A percentile compares a stretch with the other conserved stretches of the same genome.
Conservation (phyloP, 2,113 vertebrate genomes). For the Rissa tridactyla region DNA sequence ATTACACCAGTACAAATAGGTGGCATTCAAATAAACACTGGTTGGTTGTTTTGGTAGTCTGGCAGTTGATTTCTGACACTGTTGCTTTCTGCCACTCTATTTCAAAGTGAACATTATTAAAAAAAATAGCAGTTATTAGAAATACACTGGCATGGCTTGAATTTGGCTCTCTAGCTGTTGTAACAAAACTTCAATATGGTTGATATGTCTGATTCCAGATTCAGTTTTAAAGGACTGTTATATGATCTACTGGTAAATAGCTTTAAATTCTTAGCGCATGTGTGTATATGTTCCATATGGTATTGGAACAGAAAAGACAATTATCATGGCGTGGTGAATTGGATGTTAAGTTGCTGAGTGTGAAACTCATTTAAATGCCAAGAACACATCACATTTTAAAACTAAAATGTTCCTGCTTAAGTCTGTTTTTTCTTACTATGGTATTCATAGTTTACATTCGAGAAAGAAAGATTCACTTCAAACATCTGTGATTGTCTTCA, state of each 20-base stretch:
- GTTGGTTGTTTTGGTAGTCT: background rate
- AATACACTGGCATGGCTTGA: background rate
- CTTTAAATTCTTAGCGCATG: background rate
- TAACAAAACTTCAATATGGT: background rate
- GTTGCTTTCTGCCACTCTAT: background rate
- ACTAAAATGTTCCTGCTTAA: background rate
- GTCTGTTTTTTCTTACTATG: background rate
- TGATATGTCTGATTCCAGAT: background rate
- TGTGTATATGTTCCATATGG: background rate
- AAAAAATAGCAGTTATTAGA: background rate
- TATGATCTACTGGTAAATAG: background rate
- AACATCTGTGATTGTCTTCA: background rate
- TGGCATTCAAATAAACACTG: background rate
- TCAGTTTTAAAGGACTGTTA: background rate
- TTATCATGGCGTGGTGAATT: background rate
- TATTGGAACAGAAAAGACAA: background rate
- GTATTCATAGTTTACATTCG: background rate
- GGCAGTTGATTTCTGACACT: background rate
- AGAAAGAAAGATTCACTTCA: background rate
- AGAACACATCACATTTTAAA: background rate
- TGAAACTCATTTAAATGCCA: background rate
- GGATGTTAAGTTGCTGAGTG: background rate
- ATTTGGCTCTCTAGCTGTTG: background rate
- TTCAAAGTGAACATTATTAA: background rate
- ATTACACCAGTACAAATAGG: conserved; percentile 1